phyloP scores from a whole-genome alignment of 2,888 invertebrate genomes.

The Julus scanicus region DNA sequence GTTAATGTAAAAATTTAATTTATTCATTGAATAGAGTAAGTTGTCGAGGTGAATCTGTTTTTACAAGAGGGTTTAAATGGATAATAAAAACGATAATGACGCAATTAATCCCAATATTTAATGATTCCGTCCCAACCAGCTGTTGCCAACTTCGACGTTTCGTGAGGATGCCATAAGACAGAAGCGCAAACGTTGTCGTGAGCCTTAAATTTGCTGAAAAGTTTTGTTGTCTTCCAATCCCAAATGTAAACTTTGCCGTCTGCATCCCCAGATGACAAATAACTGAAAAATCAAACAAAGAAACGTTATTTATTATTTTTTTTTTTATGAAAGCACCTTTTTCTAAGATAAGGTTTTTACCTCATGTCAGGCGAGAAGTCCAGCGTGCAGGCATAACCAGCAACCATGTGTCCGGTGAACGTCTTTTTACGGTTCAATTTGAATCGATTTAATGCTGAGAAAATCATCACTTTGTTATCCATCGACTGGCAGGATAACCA shows the following conservation, averaged over 20 bases:
- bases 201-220: constrained; percentile 99
- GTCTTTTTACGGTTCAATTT: constrained; percentile 98
- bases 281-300: constrained; percentile 72
- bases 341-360: constrained; percentile 66
- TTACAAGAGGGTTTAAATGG: constrained; percentile 36
- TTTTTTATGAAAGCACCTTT: neutral
- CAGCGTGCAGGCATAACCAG: constrained; percentile 96
- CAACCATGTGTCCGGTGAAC: constrained; percentile 99
- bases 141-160: constrained; percentile 95
- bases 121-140: constrained; percentile 99
- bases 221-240: constrained; percentile 99
- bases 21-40: neutral
- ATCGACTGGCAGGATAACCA: constrained; percentile 99
- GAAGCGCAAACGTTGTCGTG: constrained; percentile 98
- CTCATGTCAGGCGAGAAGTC: constrained; percentile 99
- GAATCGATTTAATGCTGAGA: constrained; percentile 96
- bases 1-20: neutral
- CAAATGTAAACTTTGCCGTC: constrained; percentile 99
- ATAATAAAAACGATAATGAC: constrained; percentile 14
- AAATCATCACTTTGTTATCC: constrained; percentile 98
- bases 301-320: neutral
- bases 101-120: constrained; percentile 93
- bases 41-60: neutral
- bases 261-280: constrained; percentile 96
- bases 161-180: constrained; percentile 98